Evolutionary conservation across 2,797 vertebrate species (phyloP).

Genomic region (Typhlichthys eigenmanni): DNA sequence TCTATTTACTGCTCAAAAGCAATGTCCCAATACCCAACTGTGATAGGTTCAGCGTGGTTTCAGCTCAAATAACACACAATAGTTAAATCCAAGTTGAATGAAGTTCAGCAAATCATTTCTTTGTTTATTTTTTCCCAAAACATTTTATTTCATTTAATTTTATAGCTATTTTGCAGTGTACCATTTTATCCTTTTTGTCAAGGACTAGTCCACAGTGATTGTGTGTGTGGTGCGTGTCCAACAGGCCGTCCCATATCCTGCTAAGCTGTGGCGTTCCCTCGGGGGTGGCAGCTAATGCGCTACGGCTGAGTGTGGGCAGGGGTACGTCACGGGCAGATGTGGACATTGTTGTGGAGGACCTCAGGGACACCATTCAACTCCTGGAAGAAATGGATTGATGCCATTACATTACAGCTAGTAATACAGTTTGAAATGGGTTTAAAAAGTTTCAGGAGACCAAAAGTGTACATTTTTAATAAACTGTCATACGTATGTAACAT

Average conservation of each 20-base stretch:
- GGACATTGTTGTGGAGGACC: constrained; percentile 86
- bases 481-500: too few relatives aligned
- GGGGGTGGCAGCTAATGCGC: constrained; percentile 82
- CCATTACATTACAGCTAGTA: neutral
- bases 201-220: constrained; percentile 14
- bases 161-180: neutral
- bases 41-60: too few relatives aligned
- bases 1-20: too few relatives aligned
- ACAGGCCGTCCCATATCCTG: constrained; percentile 89
- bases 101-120: too few relatives aligned
- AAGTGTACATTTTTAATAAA: too few relatives aligned
- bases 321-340: constrained; percentile 82
- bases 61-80: too few relatives aligned
- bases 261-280: constrained; percentile 84
- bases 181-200: neutral
- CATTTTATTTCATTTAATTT: too few relatives aligned
- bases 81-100: too few relatives aligned
- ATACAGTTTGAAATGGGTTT: constrained; percentile 15
- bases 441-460: too few relatives aligned
- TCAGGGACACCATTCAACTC: constrained; percentile 78
- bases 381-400: constrained; percentile 72
- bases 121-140: neutral
- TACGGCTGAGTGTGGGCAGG: constrained; percentile 90
- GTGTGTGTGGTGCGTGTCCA: constrained; percentile 4
- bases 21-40: too few relatives aligned